Evolutionary conservation across 2,888 invertebrate species (phyloP).

Genomic region (Tenthredo distinguenda): DNA sequence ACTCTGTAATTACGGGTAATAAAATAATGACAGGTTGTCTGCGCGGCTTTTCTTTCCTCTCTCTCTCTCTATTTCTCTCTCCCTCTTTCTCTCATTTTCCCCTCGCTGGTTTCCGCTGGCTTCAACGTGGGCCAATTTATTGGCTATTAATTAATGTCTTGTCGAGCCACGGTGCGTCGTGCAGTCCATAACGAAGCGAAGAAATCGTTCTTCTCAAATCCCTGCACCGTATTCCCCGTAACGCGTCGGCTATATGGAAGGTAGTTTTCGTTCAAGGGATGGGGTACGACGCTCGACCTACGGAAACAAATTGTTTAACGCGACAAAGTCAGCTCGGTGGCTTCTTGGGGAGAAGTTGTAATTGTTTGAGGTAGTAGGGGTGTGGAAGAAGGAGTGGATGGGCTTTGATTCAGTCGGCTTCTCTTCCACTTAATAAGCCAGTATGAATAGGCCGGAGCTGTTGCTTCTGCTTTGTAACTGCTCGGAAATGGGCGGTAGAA

Average conservation of each 20-base stretch:
- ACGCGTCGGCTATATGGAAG: background rate
- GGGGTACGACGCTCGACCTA: background rate
- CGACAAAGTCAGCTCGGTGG: slow-evolving; percentile 38
- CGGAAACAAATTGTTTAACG: slow-evolving; percentile 37
- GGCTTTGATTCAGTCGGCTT: slow-evolving; percentile 67
- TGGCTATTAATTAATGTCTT: slow-evolving; percentile 57
- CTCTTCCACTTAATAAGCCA: slow-evolving; percentile 70
- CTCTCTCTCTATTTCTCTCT: slow-evolving; percentile 55
- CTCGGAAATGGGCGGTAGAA: slow-evolving; percentile 60
- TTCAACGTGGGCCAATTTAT: slow-evolving; percentile 65
- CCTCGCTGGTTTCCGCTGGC: slow-evolving; percentile 58
- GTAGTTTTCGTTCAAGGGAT: background rate
- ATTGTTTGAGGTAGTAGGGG: slow-evolving; percentile 50
- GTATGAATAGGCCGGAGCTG: slow-evolving; percentile 69
- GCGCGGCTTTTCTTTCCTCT: slow-evolving; percentile 56
- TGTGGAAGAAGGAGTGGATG: slow-evolving; percentile 51
- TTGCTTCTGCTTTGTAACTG: slow-evolving; percentile 69
- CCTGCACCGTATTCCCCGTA: background rate
- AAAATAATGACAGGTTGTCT: slow-evolving; percentile 52
- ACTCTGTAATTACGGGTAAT: slow-evolving; percentile 53
- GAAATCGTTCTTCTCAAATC: background rate
- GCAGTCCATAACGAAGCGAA: background rate
- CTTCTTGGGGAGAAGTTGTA: slow-evolving; percentile 46
- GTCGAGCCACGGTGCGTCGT: background rate
- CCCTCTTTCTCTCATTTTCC: slow-evolving; percentile 56